These are phyloP conservation scores for Amiota minor DNA, from an alignment of 2,888 invertebrate genomes.

Conservation along the genomic window DNA sequence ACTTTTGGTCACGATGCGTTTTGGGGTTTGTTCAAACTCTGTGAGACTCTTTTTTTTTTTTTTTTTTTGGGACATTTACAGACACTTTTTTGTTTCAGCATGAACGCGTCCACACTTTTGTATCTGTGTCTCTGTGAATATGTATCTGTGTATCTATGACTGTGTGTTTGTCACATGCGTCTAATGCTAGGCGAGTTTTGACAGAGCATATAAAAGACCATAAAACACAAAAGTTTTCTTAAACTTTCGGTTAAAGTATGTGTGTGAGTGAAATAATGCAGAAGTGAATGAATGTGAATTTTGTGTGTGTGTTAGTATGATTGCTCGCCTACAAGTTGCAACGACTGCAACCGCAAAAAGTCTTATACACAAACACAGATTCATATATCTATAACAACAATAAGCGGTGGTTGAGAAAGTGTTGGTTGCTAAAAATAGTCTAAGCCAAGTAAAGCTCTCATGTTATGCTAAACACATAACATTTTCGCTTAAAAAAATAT, in stretches of 20 bases:
- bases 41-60: slow-evolving; percentile 54
- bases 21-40: slow-evolving; percentile 47
- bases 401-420: neutral
- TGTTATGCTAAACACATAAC: slow-evolving; percentile 36
- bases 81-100: slow-evolving; percentile 58
- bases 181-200: slow-evolving; percentile 55
- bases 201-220: slow-evolving; percentile 67
- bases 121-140: slow-evolving; percentile 15
- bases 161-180: slow-evolving; percentile 34
- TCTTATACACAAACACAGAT: slow-evolving; percentile 33
- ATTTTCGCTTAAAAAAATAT: slow-evolving; percentile 49
- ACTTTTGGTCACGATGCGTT: slow-evolving; percentile 62
- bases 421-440: neutral
- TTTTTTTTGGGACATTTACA: slow-evolving; percentile 51
- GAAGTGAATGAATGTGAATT: neutral
- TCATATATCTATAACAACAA: slow-evolving; percentile 27
- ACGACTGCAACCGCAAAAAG: slow-evolving; percentile 17
- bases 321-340: neutral
- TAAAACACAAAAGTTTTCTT: slow-evolving; percentile 66
- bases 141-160: slow-evolving; percentile 27
- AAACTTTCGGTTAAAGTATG: slow-evolving; percentile 51
- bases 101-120: neutral
- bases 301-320: too few relatives aligned
- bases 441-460: neutral
- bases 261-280: neutral